Evolutionary conservation across 2,888 invertebrate genomes (phyloP).

Genomic region (Micoletzkya japonica): DNA sequence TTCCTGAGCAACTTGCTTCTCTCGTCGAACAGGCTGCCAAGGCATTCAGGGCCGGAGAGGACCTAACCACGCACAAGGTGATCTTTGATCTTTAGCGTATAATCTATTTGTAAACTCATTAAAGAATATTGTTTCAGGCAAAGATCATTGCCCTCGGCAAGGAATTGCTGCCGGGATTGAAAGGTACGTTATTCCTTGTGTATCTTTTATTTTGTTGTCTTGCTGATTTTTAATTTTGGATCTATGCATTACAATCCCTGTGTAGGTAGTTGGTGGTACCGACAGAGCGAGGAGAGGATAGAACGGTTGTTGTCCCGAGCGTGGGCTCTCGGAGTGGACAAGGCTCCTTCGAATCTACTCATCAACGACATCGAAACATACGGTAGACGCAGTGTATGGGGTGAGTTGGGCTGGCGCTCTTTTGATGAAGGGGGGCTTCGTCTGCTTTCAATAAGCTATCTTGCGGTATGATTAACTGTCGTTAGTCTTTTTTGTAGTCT

Average conservation of each 20-base stretch:
- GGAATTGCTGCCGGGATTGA: slow-evolving; percentile 45
- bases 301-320: slow-evolving; percentile 67
- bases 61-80: not conserved
- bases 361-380: slow-evolving; percentile 79
- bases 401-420: slow-evolving; percentile 25
- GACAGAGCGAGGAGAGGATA: slow-evolving; percentile 48
- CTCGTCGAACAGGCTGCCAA: slow-evolving; percentile 10
- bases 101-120: not conserved
- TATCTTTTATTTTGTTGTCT: no score
- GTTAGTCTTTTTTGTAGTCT: not conserved
- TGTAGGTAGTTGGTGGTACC: slow-evolving; percentile 60
- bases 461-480: not conserved
- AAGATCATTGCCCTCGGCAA: slow-evolving; percentile 13
- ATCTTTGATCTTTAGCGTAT: not conserved
- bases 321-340: slow-evolving; percentile 89
- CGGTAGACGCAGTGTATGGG: slow-evolving; percentile 56
- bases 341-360: slow-evolving; percentile 85
- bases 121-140: slow-evolving; percentile 7
- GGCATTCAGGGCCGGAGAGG: slow-evolving; percentile 29
- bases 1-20: slow-evolving; percentile 39
- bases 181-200: no score
- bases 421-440: not conserved
- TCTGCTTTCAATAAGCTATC: no score
- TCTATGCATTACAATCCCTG: no score
- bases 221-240: no score